Evolutionary conservation across 2,888 invertebrate species (phyloP).

Genomic region (Aporophyla lueneburgensis): DNA sequence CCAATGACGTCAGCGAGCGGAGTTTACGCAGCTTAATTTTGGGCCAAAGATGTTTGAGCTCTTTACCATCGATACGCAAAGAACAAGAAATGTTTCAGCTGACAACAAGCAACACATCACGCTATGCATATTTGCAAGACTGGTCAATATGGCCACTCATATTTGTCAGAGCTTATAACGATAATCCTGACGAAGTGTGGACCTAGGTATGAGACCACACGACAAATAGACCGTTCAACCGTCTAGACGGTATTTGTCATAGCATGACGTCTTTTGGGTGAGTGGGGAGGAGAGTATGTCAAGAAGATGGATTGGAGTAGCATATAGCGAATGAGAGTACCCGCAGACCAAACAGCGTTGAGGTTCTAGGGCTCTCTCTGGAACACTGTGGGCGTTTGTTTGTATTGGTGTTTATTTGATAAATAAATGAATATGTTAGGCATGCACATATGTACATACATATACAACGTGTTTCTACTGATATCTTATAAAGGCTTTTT

Average conservation of each 20-base stretch:
- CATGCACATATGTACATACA: no score
- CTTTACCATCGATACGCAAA: no score
- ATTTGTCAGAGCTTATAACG: conserved; percentile 32
- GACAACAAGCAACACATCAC: background rate
- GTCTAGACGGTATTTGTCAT: conserved; percentile 55
- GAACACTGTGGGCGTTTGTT: no score
- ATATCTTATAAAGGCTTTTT: no score
- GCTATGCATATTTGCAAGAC: conserved; percentile 2
- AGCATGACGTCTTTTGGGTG: conserved; percentile 19
- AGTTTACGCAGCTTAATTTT: no score
- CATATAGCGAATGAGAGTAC: background rate
- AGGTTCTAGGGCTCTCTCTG: background rate
- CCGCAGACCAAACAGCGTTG: background rate
- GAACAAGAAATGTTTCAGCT: background rate
- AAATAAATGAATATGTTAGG: background rate
- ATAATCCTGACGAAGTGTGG: conserved; percentile 18
- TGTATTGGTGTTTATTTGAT: background rate
- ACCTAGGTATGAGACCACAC: conserved; percentile 7
- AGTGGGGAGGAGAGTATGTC: conserved; percentile 24
- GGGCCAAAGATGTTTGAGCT: no score
- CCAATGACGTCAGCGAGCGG: no score
- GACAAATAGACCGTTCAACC: conserved; percentile 40
- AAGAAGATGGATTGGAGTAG: conserved; percentile 14
- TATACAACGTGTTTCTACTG: no score
- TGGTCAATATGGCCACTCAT: background rate